Evolutionary conservation across 2,113 vertebrate genomes (phyloP), one percentile per base, ranked within the genome.

Genomic region (Struthio camelus): DNA sequence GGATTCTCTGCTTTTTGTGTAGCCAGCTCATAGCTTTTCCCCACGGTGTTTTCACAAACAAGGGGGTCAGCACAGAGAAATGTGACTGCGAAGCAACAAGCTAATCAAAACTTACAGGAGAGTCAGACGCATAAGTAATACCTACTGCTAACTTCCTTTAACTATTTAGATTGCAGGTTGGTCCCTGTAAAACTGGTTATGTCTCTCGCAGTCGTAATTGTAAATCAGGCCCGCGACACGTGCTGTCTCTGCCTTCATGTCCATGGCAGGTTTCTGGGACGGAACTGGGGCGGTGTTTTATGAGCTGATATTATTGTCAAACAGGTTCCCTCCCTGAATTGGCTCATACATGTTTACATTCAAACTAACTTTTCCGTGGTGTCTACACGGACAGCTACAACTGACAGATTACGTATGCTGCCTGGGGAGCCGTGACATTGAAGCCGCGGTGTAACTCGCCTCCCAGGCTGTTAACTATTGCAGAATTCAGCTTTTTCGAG

Each of bases 311-410:
- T 6, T 8, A 3, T 44, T 6, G 59, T 40, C 79, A 0, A 28
- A 3, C 93, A 80, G 65, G 17, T 83, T 79, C 81, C 65, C 77
- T 82, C 85, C 82, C 92, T 78, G 92, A 13, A 73, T 84, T 22
- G 70, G 85, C 65, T 81, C 36, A 50, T 50, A 59, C 85, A 48
- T 92, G 90, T 93, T 94, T 91, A 71, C 85, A 79, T 94, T 95
- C 67, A 73, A 90, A 94, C 67, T 58, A 38, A 2, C 30, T 51
- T 71, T 71, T 79, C 51, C 75, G 82, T 16, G 15, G 84, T 19
- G 70, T 85, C 79, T 80, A 67, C 56, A 67, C 80, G 48, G 46
- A 48, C 56, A 53, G 42, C 53, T 53, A 69, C 69, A 10, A 61
- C 64, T 42, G 28, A 34, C 10, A 20, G 38, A 42, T 36, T 66